Percentiles rank a stretch among this genome's conserved stretches.
phyloP scores from a whole-genome alignment of 2,113 vertebrate species.

The Triplophysa tibetana region DNA sequence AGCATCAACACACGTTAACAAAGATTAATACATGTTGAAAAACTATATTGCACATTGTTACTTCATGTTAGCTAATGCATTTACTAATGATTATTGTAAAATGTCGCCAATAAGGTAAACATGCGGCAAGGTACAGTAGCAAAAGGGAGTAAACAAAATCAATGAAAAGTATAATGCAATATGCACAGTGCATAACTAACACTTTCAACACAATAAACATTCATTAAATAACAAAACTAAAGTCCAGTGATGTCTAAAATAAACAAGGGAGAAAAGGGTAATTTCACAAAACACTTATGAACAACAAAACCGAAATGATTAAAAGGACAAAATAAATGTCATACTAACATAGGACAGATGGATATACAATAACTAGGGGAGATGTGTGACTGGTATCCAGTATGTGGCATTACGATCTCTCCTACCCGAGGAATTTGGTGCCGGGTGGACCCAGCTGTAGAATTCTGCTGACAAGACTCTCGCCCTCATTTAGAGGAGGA shows the following conservation, averaged over 20 bases:
- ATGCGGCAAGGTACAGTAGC: neutral
- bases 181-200: neutral
- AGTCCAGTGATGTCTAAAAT: slow-evolving; percentile 1
- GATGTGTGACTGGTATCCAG: slow-evolving; percentile 59
- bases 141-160: neutral
- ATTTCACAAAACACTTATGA: neutral
- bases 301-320: slow-evolving; percentile 4
- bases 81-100: too few relatives aligned
- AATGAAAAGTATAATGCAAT: neutral
- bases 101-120: neutral
- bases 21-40: too few relatives aligned
- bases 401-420: slow-evolving; percentile 65
- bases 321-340: neutral
- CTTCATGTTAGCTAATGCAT: too few relatives aligned
- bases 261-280: neutral
- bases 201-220: neutral
- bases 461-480: slow-evolving; percentile 99
- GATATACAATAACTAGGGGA: slow-evolving; percentile 33
- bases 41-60: too few relatives aligned
- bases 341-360: neutral
- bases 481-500: slow-evolving; percentile 99
- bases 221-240: neutral
- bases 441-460: slow-evolving; percentile 99
- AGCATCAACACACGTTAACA: too few relatives aligned
- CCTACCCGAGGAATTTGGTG: slow-evolving; percentile 99